Base-by-base conservation (phyloP, 1,140 invertebrate genomes). In the Caenorhabditis remanei region DNA sequence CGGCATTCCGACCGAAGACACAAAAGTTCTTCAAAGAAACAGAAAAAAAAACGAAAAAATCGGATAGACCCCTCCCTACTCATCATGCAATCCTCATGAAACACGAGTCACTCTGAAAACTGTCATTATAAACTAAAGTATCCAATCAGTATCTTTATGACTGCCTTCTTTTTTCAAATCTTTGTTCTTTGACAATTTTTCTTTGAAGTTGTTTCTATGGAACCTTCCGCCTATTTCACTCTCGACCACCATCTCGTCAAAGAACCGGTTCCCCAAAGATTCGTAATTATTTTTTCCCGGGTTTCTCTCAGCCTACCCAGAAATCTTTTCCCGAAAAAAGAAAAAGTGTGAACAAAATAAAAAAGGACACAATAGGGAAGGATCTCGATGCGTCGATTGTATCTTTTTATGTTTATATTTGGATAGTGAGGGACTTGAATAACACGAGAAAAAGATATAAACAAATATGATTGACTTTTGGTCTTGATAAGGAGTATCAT, bases 241-340 rank as follows among this genome's bases (percentile, higher is more conserved):
- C 71, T 79, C 71, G 71, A 50, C 71, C 46, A 13, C 46, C 46
- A 24, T 8, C 13, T 50, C 3, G n/a, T 14, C n/a, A n/a, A 11
- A 50, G 11, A 71, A 71, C 65, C 65, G 65, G 43, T 79, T 79
- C 16, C 9, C 9, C 16, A 41, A 50, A 53, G 46, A 48, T 50
- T 50, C 21, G 43, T 79, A 79, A 79, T 79, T 79, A 79, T 79
- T 79, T 79, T 79, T 79, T 79, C 46, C 24, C n/a, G 46, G 32
- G 71, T 53, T 79, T 79, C 40, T 53, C 46, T 14, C 7, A 7
- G 9, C 9, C 11, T 79, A 19, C 71, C n/a, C 53, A 50, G 7
- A 13, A 50, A 50, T 75, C 40, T 79, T 19, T 24, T 79, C 46
- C 71, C 46, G 43, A 19, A 79, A 24, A 50, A 32, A 79, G 9